Base-by-base conservation (phyloP, 64 coral and sea anemone species). In the Montipora cactus region DNA sequence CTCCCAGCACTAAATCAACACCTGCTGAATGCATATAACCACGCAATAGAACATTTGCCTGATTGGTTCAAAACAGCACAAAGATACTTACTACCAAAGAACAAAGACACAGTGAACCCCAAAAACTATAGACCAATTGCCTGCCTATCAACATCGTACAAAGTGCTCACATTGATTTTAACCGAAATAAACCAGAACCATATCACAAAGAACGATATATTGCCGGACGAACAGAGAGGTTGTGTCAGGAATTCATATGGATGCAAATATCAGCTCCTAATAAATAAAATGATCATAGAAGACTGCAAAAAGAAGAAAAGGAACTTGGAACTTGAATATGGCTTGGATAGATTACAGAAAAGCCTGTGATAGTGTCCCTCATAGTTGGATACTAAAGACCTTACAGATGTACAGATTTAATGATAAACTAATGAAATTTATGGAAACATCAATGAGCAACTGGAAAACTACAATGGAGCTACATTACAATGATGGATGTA, bases 81-180 rank as follows among this genome's bases (percentile, higher is more conserved):
- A 70, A 87, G 3, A 72, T 87, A 45, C 48, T 25, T 85, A 7
- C 66, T 87, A 47, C 83, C 83, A 87, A 74, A 87, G 47, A 87
- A 87, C 66, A 50, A 87, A 67, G 44, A 87, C 59, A 87, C 67
- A 14, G 47, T 15, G 46, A 61, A 87, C 49, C 52, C 52, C 10
- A 55, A 55, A 10, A 55, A 2, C 52, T 10, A 55, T 55, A 55
- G 52, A 55, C 52, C 52, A 55, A 55, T 55, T 55, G 52, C 52
- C 52, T 55, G 52, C 52, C 2, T 55, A 5, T 55, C 52, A 7
- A 55, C 52, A 10, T 55, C 52, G 0, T 55, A 55, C 52, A 55
- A 55, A 55, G 52, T 55, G 52, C 52, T 55, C 52, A 55, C 52
- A 55, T 55, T 10, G 52, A 55, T 55, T 55, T 55, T 55, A 10